Conservation (phyloP, 2,113 vertebrate species). For the Chloebia gouldiae region DNA sequence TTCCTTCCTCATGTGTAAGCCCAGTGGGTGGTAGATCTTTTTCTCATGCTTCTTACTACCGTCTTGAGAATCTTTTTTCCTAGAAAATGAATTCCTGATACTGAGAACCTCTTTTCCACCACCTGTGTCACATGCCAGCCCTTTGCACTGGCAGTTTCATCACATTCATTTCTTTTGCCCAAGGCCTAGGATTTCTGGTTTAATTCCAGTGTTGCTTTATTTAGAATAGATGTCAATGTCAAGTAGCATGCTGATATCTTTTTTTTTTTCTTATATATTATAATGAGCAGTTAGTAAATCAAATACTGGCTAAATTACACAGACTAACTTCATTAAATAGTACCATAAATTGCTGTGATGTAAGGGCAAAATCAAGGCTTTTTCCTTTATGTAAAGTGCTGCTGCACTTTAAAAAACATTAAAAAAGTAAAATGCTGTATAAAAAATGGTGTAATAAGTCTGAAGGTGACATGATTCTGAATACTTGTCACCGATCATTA, state of each 20-base stretch:
- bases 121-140: background rate
- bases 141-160: background rate
- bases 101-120: background rate
- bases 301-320: background rate
- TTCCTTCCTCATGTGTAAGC: background rate
- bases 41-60: background rate
- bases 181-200: background rate
- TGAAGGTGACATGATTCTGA: background rate
- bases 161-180: background rate
- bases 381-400: background rate
- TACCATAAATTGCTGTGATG: background rate
- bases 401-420: background rate
- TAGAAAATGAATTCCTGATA: background rate
- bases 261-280: background rate
- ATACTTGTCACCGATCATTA: background rate
- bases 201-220: background rate
- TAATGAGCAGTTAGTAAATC: background rate
- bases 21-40: background rate
- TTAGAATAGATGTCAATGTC: background rate
- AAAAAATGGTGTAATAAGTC: background rate
- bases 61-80: background rate
- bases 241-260: background rate
- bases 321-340: background rate
- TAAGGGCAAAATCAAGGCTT: background rate
- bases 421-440: background rate